A percentile compares a stretch with the other conserved stretches of the same genome.
Conservation (phyloP, 2,113 vertebrate genomes). For the Prionailurus bengalensis region DNA sequence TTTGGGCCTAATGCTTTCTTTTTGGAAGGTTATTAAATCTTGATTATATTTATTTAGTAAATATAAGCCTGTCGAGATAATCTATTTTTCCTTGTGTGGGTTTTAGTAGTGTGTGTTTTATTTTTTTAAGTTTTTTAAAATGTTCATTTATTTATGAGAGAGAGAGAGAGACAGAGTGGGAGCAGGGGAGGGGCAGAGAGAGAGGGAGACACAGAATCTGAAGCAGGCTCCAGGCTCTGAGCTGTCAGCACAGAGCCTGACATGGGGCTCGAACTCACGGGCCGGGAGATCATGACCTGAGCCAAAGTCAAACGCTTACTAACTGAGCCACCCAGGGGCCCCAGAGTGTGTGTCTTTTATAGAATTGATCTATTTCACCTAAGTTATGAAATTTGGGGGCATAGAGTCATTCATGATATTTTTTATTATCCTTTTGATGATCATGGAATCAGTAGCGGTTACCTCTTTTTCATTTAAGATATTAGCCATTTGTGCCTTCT, state of each 20-base stretch:
- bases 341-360: background rate
- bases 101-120: background rate
- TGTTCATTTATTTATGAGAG: no score
- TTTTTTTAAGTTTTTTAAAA: no score
- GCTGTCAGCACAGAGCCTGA: no score
- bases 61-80: background rate
- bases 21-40: slow-evolving; percentile 1
- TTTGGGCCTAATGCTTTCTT: background rate
- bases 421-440: slow-evolving; percentile 38
- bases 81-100: background rate
- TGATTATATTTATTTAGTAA: slow-evolving; percentile 27
- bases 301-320: no score
- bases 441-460: background rate
- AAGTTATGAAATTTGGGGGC: background rate
- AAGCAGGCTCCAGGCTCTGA: no score
- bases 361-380: background rate
- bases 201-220: no score
- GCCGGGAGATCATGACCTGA: no score
- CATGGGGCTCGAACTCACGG: no score
- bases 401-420: background rate
- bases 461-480: background rate
- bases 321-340: no score
- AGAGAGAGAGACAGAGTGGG: no score
- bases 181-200: no score
- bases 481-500: background rate